Percentiles rank a stretch among this genome's conserved stretches.
phyloP scores from a whole-genome alignment of 2,797 vertebrate genomes.

The Halcyon leucocephala region DNA sequence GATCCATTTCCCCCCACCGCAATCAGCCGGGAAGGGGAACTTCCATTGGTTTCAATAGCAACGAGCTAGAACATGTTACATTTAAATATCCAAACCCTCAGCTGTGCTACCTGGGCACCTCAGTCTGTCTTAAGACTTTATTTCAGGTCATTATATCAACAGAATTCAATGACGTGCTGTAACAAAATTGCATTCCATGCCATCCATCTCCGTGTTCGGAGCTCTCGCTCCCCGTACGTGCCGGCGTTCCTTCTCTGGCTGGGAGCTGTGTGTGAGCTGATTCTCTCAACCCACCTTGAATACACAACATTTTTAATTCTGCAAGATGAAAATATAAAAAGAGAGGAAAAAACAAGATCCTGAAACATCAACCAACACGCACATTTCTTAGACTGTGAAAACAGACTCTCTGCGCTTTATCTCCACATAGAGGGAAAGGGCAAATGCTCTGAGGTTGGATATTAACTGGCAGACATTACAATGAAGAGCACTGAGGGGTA shows the following conservation, averaged over 20 bases:
- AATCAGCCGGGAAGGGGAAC: slow-evolving; percentile 32
- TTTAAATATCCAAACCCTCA: slow-evolving; percentile 35
- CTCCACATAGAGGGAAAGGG: neutral
- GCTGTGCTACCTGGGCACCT: slow-evolving; percentile 10
- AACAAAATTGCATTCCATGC: slow-evolving; percentile 29
- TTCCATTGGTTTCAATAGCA: slow-evolving; percentile 6
- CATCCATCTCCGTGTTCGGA: neutral
- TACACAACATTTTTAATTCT: neutral
- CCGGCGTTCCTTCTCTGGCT: neutral
- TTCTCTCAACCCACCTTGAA: neutral
- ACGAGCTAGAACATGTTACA: slow-evolving; percentile 16
- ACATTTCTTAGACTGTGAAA: neutral
- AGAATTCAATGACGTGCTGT: slow-evolving; percentile 28
- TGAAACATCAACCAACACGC: neutral
- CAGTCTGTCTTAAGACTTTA: slow-evolving; percentile 37
- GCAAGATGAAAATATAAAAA: neutral
- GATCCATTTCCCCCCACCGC: slow-evolving; percentile 15
- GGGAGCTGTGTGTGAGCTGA: neutral
- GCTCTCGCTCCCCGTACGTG: neutral
- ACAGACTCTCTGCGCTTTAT: neutral
- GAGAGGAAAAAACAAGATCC: neutral
- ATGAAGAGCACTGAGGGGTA: neutral
- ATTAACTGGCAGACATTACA: neutral
- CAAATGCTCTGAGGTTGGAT: neutral
- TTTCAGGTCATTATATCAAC: slow-evolving; percentile 51